These are phyloP conservation scores for Cydia amplana DNA, from an alignment of 1,140 invertebrate genomes.

Conservation along the genomic window DNA sequence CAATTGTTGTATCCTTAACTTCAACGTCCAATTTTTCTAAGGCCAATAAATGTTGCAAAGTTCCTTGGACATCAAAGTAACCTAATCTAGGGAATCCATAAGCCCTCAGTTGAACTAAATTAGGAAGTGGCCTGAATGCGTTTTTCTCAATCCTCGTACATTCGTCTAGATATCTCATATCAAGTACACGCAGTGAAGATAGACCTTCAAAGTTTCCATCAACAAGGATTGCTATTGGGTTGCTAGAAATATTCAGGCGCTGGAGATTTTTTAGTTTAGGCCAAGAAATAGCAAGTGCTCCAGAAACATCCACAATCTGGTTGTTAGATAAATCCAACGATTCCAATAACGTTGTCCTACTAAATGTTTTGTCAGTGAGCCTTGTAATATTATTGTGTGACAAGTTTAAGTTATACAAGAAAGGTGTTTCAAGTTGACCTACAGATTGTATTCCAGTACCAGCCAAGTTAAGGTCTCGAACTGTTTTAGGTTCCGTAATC, in stretches of 20 bases:
- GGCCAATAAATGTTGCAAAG: slow-evolving; percentile 85
- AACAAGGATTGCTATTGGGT: slow-evolving; percentile 86
- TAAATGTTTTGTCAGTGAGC: slow-evolving; percentile 84
- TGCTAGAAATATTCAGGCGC: slow-evolving; percentile 87
- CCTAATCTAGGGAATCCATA: slow-evolving; percentile 88
- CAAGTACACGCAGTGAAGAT: slow-evolving; percentile 82
- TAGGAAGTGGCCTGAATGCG: slow-evolving; percentile 86
- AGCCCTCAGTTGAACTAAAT: slow-evolving; percentile 85
- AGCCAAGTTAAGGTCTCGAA: slow-evolving; percentile 89
- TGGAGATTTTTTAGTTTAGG: slow-evolving; percentile 84
- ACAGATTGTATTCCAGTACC: slow-evolving; percentile 86
- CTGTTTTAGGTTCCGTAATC: slow-evolving; percentile 92
- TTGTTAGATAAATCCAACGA: slow-evolving; percentile 89
- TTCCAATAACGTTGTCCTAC: slow-evolving; percentile 89
- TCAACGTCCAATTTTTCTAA: slow-evolving; percentile 89
- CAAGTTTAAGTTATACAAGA: slow-evolving; percentile 89
- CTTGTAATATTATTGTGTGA: slow-evolving; percentile 87
- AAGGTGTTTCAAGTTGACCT: slow-evolving; percentile 90
- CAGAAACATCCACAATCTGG: slow-evolving; percentile 81
- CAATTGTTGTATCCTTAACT: slow-evolving; percentile 90
- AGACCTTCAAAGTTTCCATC: slow-evolving; percentile 88
- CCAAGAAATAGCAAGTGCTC: slow-evolving; percentile 82
- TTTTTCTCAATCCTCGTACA: slow-evolving; percentile 90
- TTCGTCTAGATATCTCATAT: slow-evolving; percentile 84
- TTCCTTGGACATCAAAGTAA: slow-evolving; percentile 90